Evolutionary conservation across 2,888 invertebrate species (phyloP).

Genomic region (Coenonympha arcania): DNA sequence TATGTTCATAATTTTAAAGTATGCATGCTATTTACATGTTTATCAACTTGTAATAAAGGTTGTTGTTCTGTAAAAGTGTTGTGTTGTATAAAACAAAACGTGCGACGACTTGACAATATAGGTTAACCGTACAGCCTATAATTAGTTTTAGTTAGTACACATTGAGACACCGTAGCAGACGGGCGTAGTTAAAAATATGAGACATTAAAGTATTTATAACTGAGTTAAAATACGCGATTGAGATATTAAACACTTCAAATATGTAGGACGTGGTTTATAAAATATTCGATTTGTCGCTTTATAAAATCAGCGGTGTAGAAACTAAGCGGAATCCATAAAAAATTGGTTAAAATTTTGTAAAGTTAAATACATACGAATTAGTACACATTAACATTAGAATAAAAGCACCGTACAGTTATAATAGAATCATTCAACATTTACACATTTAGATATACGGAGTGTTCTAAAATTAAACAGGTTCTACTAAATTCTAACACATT

Average conservation of each 20-base stretch:
- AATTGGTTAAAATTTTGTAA: no score
- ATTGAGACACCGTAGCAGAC: slow-evolving; percentile 14
- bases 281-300: not conserved
- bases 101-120: slow-evolving; percentile 8
- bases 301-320: no score
- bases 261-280: not conserved
- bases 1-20: not conserved
- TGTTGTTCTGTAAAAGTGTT: not conserved
- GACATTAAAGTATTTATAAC: not conserved
- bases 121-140: slow-evolving; percentile 20
- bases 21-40: not conserved
- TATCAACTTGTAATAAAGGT: not conserved
- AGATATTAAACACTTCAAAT: not conserved
- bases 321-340: no score
- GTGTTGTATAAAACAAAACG: not conserved
- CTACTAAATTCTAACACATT: no score
- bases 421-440: no score
- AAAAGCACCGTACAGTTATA: no score
- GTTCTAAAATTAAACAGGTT: no score
- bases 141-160: slow-evolving; percentile 27
- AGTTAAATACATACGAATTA: no score
- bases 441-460: no score
- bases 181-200: slow-evolving; percentile 10
- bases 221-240: not conserved
- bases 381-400: no score